Conservation (phyloP, 2,888 invertebrate genomes). For the Cerastoderma edule region DNA sequence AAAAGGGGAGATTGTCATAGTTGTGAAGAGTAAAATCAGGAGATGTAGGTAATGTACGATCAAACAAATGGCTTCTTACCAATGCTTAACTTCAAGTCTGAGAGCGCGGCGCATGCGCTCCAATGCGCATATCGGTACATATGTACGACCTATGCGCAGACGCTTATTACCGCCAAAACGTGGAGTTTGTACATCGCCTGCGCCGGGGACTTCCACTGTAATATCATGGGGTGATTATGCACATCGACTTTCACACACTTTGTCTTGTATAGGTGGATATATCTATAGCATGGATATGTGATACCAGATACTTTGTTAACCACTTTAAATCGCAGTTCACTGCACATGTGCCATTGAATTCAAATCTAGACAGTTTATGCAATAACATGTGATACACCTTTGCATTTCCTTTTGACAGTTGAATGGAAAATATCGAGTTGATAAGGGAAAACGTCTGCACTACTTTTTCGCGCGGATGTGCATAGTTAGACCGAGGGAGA, state of each 20-base stretch:
- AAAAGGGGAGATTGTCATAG: background rate
- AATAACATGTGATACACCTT: slow-evolving; percentile 28
- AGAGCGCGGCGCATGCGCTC: slow-evolving; percentile 55
- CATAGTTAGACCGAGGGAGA: slow-evolving; percentile 50
- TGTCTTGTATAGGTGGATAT: slow-evolving; percentile 44
- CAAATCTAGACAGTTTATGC: slow-evolving; percentile 33
- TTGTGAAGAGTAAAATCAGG: background rate
- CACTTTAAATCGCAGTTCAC: slow-evolving; percentile 27
- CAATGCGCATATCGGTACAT: slow-evolving; percentile 48
- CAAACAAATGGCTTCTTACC: background rate
- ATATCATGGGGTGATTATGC: slow-evolving; percentile 61
- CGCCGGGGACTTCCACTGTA: slow-evolving; percentile 54
- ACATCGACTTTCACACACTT: slow-evolving; percentile 41
- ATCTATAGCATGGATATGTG: slow-evolving; percentile 33
- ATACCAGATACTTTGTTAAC: slow-evolving; percentile 36
- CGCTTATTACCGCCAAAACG: slow-evolving; percentile 55
- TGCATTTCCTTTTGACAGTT: slow-evolving; percentile 43
- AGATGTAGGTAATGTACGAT: background rate
- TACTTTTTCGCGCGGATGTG: slow-evolving; percentile 60
- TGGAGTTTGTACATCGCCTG: slow-evolving; percentile 49
- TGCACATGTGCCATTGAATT: slow-evolving; percentile 39
- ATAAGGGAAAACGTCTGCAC: slow-evolving; percentile 40
- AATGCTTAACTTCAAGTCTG: slow-evolving; percentile 18
- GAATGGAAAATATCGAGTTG: slow-evolving; percentile 42
- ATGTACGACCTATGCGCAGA: slow-evolving; percentile 59